phyloP scores from a whole-genome alignment of 2,888 invertebrate genomes.

The Thecocarcelia acutangulata region DNA sequence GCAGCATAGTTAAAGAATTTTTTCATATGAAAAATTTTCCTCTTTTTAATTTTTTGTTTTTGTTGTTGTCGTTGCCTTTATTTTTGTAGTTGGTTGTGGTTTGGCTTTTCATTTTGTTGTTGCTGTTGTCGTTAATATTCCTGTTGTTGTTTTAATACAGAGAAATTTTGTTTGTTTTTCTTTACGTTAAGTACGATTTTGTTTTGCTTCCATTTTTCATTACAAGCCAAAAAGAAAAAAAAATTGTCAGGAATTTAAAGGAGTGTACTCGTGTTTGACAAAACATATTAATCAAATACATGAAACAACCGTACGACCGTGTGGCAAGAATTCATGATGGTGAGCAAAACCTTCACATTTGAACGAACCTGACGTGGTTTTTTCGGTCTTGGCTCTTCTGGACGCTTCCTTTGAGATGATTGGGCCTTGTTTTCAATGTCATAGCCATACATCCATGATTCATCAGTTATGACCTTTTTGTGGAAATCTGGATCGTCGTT shows the following conservation, averaged over 20 bases:
- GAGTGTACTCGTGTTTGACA: neutral
- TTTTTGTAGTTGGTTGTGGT: slow-evolving; percentile 59
- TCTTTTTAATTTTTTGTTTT: slow-evolving; percentile 36
- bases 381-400: too few species aligned
- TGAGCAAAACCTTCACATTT: too few species aligned
- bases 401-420: too few species aligned
- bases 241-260: slow-evolving; percentile 25
- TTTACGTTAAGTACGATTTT: slow-evolving; percentile 61
- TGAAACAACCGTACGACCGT: too few species aligned
- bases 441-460: too few species aligned
- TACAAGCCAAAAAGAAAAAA: slow-evolving; percentile 12
- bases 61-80: slow-evolving; percentile 39
- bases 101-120: slow-evolving; percentile 52
- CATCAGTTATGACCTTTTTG: too few species aligned
- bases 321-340: too few species aligned
- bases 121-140: slow-evolving; percentile 24
- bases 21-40: slow-evolving; percentile 51
- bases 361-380: too few species aligned
- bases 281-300: neutral
- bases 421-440: too few species aligned
- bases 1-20: slow-evolving; percentile 62
- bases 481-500: too few species aligned
- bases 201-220: slow-evolving; percentile 63
- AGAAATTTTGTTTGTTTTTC: slow-evolving; percentile 37
- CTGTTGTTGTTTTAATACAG: slow-evolving; percentile 24